Evolutionary conservation across 2,888 invertebrate genomes (phyloP).

Genomic region (Neoscelio sp.): DNA sequence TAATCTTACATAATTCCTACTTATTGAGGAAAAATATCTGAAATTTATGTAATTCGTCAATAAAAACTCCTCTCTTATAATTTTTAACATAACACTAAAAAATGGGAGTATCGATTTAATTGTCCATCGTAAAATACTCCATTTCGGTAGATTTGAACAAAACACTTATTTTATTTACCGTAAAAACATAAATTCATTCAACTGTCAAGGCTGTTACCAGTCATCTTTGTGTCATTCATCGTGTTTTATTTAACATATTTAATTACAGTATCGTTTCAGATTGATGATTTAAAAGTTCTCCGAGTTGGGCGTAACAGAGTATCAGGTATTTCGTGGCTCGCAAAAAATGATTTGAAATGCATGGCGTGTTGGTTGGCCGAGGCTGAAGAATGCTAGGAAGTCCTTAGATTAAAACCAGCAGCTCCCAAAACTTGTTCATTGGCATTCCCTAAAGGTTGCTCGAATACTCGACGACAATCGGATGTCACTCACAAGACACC

Average conservation of each 20-base stretch:
- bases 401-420: constrained; percentile 43
- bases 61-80: no score
- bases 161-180: no score
- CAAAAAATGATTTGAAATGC: constrained; percentile 52
- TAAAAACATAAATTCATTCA: no score
- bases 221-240: no score
- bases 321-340: constrained; percentile 24
- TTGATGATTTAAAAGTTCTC: constrained; percentile 16
- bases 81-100: no score
- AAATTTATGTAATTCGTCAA: no score
- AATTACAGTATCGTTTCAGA: constrained; percentile 4
- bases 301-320: constrained; percentile 13
- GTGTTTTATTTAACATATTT: not conserved
- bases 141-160: no score
- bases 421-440: constrained; percentile 51
- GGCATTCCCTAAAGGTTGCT: constrained; percentile 38
- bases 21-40: no score
- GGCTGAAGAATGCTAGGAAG: constrained; percentile 41
- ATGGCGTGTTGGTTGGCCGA: constrained; percentile 19
- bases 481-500: constrained; percentile 48
- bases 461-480: constrained; percentile 45
- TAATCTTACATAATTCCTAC: no score
- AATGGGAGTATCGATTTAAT: no score
- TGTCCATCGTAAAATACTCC: no score
- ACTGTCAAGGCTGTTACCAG: no score